Percentiles rank a stretch among this genome's conserved stretches.
Evolutionary conservation across 2,113 vertebrate genomes (phyloP).

Genomic region (Carassius gibelio): DNA sequence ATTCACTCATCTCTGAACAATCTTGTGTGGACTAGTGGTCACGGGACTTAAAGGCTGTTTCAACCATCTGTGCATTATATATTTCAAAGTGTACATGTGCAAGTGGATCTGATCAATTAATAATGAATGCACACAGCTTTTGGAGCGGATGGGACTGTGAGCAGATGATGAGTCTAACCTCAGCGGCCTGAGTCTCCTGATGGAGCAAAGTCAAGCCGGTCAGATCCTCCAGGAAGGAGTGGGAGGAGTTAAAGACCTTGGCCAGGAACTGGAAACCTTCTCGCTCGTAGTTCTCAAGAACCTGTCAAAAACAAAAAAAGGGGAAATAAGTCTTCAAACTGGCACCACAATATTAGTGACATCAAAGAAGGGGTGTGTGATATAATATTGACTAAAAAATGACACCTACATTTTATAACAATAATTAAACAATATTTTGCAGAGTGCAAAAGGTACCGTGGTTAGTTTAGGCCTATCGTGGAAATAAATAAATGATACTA

Average conservation of each 20-base stretch:
- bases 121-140: too few relatives aligned
- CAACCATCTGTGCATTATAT: neutral
- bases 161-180: conserved; percentile 74
- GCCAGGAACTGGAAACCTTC: conserved; percentile 92
- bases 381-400: neutral
- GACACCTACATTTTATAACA: too few relatives aligned
- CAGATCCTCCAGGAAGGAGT: conserved; percentile 97
- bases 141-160: too few relatives aligned
- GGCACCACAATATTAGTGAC: neutral
- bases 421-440: too few relatives aligned
- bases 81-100: neutral
- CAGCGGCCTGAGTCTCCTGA: conserved; percentile 96
- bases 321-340: neutral
- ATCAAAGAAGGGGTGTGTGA: neutral
- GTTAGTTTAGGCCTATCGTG: too few relatives aligned
- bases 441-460: too few relatives aligned
- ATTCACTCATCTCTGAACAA: neutral
- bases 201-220: conserved; percentile 94
- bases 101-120: neutral
- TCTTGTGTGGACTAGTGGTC: neutral
- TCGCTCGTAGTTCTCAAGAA: conserved; percentile 90
- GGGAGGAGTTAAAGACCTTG: conserved; percentile 97
- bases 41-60: neutral
- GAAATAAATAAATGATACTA: too few relatives aligned
- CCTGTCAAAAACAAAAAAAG: conserved; percentile 71